phyloP scores from a whole-genome alignment of 2,888 invertebrate species.

The Drosophila pseudotakahashii region DNA sequence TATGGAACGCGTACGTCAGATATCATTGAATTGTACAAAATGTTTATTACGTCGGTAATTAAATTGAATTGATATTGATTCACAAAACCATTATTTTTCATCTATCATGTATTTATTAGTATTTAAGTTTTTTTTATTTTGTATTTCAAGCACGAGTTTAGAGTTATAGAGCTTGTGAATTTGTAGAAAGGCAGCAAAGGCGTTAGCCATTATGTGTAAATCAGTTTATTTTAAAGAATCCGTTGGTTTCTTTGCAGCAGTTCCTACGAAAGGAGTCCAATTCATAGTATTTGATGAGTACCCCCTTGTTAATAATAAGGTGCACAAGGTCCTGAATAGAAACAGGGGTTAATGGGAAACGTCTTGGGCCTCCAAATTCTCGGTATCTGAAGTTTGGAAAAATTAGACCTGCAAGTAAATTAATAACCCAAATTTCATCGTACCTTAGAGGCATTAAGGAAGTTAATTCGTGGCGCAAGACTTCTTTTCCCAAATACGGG shows the following conservation, averaged over 20 bases:
- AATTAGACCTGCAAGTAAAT: not conserved
- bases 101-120: no score
- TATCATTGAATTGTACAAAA: no score
- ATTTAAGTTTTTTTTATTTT: no score
- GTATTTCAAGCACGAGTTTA: no score
- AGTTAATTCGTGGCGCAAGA: not conserved
- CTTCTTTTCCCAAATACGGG: conserved; percentile 9
- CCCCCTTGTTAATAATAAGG: conserved; percentile 1
- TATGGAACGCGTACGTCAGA: no score
- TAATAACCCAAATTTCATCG: no score
- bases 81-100: no score
- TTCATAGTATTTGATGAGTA: fast-evolving
- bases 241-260: not conserved
- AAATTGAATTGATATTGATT: no score
- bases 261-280: not conserved
- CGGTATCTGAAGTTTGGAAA: not conserved
- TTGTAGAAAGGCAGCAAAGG: no score
- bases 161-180: no score
- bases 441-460: conserved; percentile 1
- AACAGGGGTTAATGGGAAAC: not conserved
- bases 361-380: not conserved
- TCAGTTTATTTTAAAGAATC: not conserved
- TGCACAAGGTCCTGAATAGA: conserved; percentile 22
- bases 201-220: no score
- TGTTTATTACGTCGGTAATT: no score